Evolutionary conservation across 2,888 invertebrate genomes (phyloP), one percentile per base, ranked within the genome.

Genomic region (Laothoe populi): DNA sequence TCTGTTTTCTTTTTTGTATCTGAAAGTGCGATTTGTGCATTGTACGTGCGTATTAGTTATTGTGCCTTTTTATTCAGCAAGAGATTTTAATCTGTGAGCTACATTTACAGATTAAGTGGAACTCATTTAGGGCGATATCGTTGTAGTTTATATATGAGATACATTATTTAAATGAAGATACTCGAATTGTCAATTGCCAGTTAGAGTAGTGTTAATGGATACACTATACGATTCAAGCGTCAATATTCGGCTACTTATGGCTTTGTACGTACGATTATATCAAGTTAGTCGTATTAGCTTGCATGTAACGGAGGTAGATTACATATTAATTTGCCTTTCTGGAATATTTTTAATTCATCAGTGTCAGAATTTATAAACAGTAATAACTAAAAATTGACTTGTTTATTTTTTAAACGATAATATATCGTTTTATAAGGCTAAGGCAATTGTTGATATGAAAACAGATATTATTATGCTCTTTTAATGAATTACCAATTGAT

Each of bases 141-240:
- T 44, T 44, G 44, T 44, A 19, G 44, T 44, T 44, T 44, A 1
- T 19, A 44, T 8, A 19, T 19, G 19, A 42, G 42, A 44, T 44
- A 19, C 19, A 19, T 44, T 44, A 53, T 4, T 21, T 31, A 5
- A 35, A 53, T 53, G 49, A 31, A 49, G 31, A 31, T 49, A 31
- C 10, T 19, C 19, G 19, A 19, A 53, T 31, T 31, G 31, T 49
- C 49, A 10, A 19, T 53, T 53, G 53, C 35, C 53, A 35, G 35
- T 35, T 19, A 35, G 19, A 53, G 35, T 31, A 53, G 19, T 31
- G 31, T 53, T 53, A 53, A 53, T 53, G 49, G 19, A 19, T 53
- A 31, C 49, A n/a, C 10, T 19, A 4, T 19, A 59, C 66, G 65
- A 71, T 73, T 65, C 67, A 72, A 69, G 67, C 64, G 58, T 63